Conservation (phyloP, 1,140 invertebrate genomes). For the Rhagoletis zephyria region DNA sequence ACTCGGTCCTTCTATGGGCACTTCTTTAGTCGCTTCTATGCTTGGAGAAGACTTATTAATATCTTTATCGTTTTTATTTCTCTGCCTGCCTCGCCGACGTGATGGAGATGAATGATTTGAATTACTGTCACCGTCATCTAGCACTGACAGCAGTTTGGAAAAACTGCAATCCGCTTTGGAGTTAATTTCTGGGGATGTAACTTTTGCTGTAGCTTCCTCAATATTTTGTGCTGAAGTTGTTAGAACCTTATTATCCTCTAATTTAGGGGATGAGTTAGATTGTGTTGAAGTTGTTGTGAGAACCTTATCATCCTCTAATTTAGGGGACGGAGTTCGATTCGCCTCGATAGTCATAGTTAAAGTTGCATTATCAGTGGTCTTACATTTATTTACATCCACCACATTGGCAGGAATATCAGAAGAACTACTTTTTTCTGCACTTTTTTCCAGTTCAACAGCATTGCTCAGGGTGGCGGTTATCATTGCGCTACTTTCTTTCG, state of each 20-base stretch:
- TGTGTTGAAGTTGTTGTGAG: too few species aligned
- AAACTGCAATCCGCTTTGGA: neutral
- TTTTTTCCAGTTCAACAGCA: neutral
- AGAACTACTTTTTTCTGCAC: neutral
- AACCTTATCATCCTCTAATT: too few species aligned
- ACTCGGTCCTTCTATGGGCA: neutral
- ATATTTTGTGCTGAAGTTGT: neutral
- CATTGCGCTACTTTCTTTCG: neutral
- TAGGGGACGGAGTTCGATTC: too few species aligned
- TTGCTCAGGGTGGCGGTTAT: neutral
- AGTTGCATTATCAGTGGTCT: neutral
- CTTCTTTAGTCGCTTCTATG: neutral
- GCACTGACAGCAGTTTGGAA: neutral
- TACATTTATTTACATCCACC: neutral
- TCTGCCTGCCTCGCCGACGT: neutral
- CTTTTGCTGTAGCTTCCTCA: neutral
- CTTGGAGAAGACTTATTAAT: neutral
- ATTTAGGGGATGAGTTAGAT: too few species aligned
- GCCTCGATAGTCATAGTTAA: neutral
- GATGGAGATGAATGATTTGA: slow-evolving; percentile 26
- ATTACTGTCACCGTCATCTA: neutral
- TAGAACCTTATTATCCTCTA: neutral
- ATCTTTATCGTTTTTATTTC: neutral
- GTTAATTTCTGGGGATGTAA: neutral
- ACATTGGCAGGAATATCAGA: neutral